Evolutionary conservation across 2,113 vertebrate species (phyloP), one percentile per base, ranked within the genome.

Genomic region (Anolis sagrei): DNA sequence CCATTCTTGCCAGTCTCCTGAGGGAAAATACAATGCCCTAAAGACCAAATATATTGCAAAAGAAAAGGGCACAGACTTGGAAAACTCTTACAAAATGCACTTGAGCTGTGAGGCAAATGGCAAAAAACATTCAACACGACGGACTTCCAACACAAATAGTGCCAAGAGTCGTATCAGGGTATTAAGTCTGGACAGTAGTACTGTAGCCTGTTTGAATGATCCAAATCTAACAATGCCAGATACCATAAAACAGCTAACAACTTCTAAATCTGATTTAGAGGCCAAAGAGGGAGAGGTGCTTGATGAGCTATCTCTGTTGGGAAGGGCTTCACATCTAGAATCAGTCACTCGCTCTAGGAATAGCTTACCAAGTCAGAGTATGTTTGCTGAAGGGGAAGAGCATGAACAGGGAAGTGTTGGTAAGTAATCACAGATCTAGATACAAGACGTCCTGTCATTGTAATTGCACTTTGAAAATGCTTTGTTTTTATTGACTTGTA

Each of bases 281-380:
- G 98, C 98, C 97, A 99, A 99, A 98, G 99, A 99, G 95, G 99
- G 99, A 93, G 99, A 99, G 96, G 98, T 99, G 91, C 97, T 99
- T 94, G 99, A 99, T 89, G 98, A 99, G 68, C 97, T 98, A 3
- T 99, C 98, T 85, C 96, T 99, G 82, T 94, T 99, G 95, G 99
- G 99, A 87, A 96, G 99, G 87, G 98, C 99, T 94, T 98, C 98
- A 88, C 99, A 99, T 89, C 96, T 99, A 96, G 99, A 99, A 96
- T 99, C 98, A 1, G 98, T 99, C 93, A 99, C 98, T 86, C 98
- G 98, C 48, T 99, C 99, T 93, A 97, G 99, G 91, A 99, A 98
- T 97, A 99, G 99, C 91, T 97, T 99, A 94, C 99, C 99, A 85
- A 98, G 95, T 96, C 98, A 98, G 96, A 95, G 96, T 83, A 96